A percentile compares a stretch with the other conserved stretches of the same genome.
Evolutionary conservation across 2,113 vertebrate species (phyloP).

Genomic region (Baryphthengus martii): DNA sequence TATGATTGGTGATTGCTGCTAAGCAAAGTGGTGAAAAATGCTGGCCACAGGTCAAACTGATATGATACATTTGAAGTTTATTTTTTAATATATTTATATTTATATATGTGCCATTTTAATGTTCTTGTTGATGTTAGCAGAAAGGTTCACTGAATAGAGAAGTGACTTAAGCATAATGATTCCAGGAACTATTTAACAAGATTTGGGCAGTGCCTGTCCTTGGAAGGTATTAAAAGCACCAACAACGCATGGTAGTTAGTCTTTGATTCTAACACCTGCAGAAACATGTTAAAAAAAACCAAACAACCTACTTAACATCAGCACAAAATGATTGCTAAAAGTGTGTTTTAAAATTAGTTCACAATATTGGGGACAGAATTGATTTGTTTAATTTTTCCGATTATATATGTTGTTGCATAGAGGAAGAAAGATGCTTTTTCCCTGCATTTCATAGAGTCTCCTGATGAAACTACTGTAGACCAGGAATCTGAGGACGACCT

Average conservation of each 20-base stretch:
- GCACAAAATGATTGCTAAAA: not conserved
- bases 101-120: not conserved
- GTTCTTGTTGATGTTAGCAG: slow-evolving; percentile 12
- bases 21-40: not conserved
- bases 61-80: not conserved
- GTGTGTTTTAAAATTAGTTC: not conserved
- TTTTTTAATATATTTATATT: not conserved
- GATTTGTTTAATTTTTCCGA: slow-evolving; percentile 52
- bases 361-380: not conserved
- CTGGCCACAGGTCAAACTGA: not conserved
- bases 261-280: not conserved
- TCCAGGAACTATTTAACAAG: slow-evolving; percentile 2
- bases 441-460: slow-evolving; percentile 80
- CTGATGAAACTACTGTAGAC: slow-evolving; percentile 85
- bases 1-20: not conserved
- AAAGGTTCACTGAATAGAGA: slow-evolving; percentile 9
- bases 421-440: slow-evolving; percentile 32
- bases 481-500: slow-evolving; percentile 96
- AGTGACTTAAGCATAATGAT: not conserved
- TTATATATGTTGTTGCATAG: slow-evolving; percentile 62
- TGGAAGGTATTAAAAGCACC: slow-evolving; percentile 15
- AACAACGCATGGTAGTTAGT: not conserved
- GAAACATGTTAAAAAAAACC: not conserved
- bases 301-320: not conserved
- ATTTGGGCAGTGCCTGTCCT: not conserved